Base-by-base conservation (phyloP, 1,140 invertebrate genomes). In the Tetranychus cinnabarinus region DNA sequence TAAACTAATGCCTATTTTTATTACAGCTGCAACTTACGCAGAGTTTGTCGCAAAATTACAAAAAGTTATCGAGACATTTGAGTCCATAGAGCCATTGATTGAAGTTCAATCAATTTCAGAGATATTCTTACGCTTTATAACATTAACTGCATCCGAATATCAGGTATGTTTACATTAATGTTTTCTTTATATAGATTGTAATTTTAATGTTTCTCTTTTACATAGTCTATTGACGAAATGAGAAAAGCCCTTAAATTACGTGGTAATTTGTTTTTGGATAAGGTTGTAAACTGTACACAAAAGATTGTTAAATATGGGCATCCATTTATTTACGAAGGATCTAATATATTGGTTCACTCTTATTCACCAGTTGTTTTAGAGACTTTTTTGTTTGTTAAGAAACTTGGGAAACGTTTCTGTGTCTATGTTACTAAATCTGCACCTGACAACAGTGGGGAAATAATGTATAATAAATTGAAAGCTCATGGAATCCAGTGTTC, bases 101-200 rank as follows among this genome's bases (percentile, higher is more conserved):
- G 85, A 88, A 10, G 86, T 96, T 60, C 81, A 81, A 39, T 93
- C 89, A 23, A 88, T 86, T 8, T 86, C 85, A 70, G 88, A 93
- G 75, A 75, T 96, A 6, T 96, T 96, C 68, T 78, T 90, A 65
- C 78, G 91, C 56, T 96, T 93, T 68, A 96, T 96, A 64, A 95
- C 92, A 13, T 76, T 92, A 57, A 80, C 86, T 8, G 82, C 82
- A 68, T 72, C 87, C 0, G 37, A 63, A 60, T 58, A 60, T 61
- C 58, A 56, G 33, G 79, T 79, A 69, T 73, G 68, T 65, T 50
- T 60, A 54, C 33, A 23, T 15, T 15, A 37, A 59, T 61, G 58
- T 34, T 50, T 15, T 55, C n/a, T 23, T 23, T 23, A 23, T 23
- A 23, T 23, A 23, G 23, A 23, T 23, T 23, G 23, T 23, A 23